A percentile compares a stretch with the other conserved stretches of the same genome.
Evolutionary conservation across 2,113 vertebrate genomes (phyloP).

Genomic region (Himantopus leucocephalus): DNA sequence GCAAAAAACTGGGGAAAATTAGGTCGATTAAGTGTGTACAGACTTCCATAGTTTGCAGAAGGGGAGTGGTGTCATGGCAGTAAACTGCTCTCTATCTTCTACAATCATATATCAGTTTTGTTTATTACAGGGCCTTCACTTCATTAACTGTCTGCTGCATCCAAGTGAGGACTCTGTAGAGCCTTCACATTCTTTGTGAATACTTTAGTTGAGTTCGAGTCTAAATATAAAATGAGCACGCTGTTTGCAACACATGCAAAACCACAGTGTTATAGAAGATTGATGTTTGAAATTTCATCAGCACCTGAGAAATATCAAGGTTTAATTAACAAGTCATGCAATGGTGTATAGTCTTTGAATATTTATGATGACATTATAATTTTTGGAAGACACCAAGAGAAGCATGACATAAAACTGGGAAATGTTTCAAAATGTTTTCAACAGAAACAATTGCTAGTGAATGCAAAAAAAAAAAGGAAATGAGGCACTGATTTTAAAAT

Average conservation of each 20-base stretch:
- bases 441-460: not conserved
- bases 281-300: conserved; percentile 44
- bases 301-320: conserved; percentile 57
- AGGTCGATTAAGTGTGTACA: not conserved
- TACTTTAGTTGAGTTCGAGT: not conserved
- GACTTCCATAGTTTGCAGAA: not conserved
- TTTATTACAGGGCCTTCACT: not conserved
- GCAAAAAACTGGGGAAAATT: accelerated
- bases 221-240: not conserved
- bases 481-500: not conserved
- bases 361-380: conserved; percentile 66
- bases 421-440: conserved; percentile 42
- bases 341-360: conserved; percentile 45
- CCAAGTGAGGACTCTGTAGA: not conserved
- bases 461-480: not conserved
- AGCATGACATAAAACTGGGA: conserved; percentile 42
- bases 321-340: conserved; percentile 65
- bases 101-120: accelerated
- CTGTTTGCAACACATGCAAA: conserved; percentile 7
- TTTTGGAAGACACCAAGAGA: conserved; percentile 56
- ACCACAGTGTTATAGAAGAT: conserved; percentile 19
- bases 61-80: not conserved
- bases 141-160: not conserved
- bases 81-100: not conserved
- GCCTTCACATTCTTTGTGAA: not conserved